Conservation (phyloP, 2,113 vertebrate species). For the Craseonycteris thonglongyai region DNA sequence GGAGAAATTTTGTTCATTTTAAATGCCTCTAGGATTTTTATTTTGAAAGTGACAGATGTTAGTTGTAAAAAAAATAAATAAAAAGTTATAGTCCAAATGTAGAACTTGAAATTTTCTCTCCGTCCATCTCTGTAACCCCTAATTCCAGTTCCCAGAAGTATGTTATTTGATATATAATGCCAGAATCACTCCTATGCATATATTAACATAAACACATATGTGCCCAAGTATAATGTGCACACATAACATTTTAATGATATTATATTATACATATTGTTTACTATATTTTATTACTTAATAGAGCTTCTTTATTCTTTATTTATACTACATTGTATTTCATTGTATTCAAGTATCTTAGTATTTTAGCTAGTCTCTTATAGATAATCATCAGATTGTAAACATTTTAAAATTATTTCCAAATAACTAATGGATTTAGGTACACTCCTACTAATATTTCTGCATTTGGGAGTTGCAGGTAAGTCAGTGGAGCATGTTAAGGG, state of each 20-base stretch:
- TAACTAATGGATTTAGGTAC: background rate
- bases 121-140: background rate
- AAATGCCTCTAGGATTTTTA: conserved; percentile 8
- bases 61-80: background rate
- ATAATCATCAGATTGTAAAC: background rate
- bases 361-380: background rate
- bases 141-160: background rate
- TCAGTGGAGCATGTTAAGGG: background rate
- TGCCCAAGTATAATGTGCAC: too few species aligned
- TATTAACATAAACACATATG: background rate
- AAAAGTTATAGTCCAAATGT: background rate
- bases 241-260: background rate
- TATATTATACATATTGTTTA: background rate
- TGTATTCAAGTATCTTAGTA: background rate
- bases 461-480: background rate
- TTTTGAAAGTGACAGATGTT: conserved; percentile 27
- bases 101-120: background rate
- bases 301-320: background rate
- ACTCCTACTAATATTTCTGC: background rate
- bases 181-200: background rate
- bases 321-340: background rate
- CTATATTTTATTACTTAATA: background rate
- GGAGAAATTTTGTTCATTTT: conserved; percentile 31
- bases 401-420: background rate
- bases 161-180: background rate